Conservation (phyloP, 2,113 vertebrate genomes). For the Procavia capensis region DNA sequence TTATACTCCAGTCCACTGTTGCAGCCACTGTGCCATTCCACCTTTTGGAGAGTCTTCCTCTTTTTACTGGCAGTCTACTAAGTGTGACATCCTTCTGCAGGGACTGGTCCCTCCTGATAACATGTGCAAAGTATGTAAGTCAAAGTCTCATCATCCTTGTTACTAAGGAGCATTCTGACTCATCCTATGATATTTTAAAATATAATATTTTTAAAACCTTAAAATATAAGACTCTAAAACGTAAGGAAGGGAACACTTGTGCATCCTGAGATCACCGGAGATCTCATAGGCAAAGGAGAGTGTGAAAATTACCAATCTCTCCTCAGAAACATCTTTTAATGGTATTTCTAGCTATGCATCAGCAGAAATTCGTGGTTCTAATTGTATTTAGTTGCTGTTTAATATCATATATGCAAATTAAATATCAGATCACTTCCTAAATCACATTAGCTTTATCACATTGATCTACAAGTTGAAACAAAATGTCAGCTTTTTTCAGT, state of each 20-base stretch:
- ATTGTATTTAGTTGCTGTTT: neutral
- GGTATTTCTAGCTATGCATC: neutral
- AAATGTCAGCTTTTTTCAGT: neutral
- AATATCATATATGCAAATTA: neutral
- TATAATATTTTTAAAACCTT: slow-evolving; percentile 13
- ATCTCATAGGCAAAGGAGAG: neutral
- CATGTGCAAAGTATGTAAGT: no score
- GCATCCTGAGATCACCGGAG: neutral
- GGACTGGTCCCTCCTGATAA: no score
- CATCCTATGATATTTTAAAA: slow-evolving; percentile 35
- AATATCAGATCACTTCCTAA: neutral
- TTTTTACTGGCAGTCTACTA: no score
- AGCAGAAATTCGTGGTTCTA: neutral
- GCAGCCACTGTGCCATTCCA: no score
- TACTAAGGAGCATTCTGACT: no score
- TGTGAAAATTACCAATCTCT: slow-evolving; percentile 16
- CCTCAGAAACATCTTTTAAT: neutral
- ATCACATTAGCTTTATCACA: neutral
- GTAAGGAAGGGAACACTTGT: neutral
- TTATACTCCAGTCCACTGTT: no score
- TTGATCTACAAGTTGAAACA: neutral
- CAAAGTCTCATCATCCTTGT: no score
- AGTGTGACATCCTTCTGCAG: no score
- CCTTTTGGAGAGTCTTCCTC: no score
- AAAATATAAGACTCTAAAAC: neutral